Percentiles rank a stretch among this genome's conserved stretches.
These are phyloP conservation scores for Burhinus bistriatus DNA, from an alignment of 2,113 vertebrate species.

Conservation along the genomic window DNA sequence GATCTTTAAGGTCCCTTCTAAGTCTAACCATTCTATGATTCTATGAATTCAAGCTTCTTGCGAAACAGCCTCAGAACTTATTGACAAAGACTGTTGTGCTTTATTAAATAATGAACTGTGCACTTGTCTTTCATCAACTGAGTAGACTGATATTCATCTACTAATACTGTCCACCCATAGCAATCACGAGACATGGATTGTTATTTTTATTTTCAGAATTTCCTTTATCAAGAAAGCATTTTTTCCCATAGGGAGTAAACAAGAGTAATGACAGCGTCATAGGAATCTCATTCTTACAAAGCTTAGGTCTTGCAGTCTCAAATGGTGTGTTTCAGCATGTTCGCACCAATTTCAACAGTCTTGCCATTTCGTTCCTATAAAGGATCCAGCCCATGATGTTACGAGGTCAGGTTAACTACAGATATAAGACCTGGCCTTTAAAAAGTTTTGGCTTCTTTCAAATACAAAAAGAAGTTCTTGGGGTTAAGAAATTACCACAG, in stretches of 20 bases:
- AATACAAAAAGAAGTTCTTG: not conserved
- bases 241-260: not conserved
- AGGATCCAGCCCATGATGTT: not conserved
- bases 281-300: not conserved
- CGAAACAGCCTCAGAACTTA: not conserved
- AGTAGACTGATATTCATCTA: not conserved
- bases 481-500: not conserved
- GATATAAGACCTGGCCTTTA: not conserved
- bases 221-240: not conserved
- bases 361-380: not conserved
- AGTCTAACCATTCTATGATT: no score
- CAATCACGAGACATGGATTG: not conserved
- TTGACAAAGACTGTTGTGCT: not conserved
- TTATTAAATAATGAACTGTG: not conserved
- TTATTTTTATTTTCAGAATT: not conserved
- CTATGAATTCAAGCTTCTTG: not conserved
- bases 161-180: not conserved
- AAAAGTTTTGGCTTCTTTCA: not conserved
- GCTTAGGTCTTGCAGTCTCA: not conserved
- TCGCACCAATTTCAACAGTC: not conserved
- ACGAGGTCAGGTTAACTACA: not conserved
- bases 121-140: not conserved
- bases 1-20: no score
- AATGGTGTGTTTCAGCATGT: not conserved
- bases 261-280: not conserved